Conservation (phyloP, 2,888 invertebrate genomes). For the Eristalinus sepulchralis region DNA sequence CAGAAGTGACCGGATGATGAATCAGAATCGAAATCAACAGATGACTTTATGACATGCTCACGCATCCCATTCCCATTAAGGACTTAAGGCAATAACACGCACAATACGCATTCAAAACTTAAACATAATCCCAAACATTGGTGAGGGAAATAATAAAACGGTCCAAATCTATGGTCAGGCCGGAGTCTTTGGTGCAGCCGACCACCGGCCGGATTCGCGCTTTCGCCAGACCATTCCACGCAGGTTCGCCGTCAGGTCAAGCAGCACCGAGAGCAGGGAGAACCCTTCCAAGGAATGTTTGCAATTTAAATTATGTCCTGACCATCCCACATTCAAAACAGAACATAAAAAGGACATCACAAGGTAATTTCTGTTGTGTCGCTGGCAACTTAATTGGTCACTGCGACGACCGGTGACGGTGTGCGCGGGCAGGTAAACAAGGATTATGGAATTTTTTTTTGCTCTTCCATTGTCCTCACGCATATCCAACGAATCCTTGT, state of each 20-base stretch:
- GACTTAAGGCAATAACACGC: slow-evolving; percentile 39
- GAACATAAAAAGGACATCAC: slow-evolving; percentile 47
- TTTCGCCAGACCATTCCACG: neutral
- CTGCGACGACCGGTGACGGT: slow-evolving; percentile 19
- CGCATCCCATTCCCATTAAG: slow-evolving; percentile 8
- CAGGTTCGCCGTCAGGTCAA: slow-evolving; percentile 10
- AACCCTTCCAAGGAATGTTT: slow-evolving; percentile 72
- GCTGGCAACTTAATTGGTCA: slow-evolving; percentile 57
- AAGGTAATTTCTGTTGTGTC: slow-evolving; percentile 16
- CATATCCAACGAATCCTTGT: neutral
- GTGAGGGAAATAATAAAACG: slow-evolving; percentile 27
- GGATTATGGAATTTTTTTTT: slow-evolving; percentile 53
- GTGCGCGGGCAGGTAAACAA: slow-evolving; percentile 37
- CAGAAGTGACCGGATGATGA: neutral
- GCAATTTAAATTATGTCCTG: slow-evolving; percentile 73
- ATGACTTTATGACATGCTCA: slow-evolving; percentile 9
- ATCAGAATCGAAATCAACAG: neutral
- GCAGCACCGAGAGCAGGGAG: neutral
- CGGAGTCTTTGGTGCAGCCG: slow-evolving; percentile 25
- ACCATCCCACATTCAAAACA: slow-evolving; percentile 72
- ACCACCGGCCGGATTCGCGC: neutral
- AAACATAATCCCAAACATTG: slow-evolving; percentile 58
- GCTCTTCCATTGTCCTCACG: neutral
- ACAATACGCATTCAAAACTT: slow-evolving; percentile 36
- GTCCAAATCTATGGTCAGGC: neutral